Evolutionary conservation across 2,888 invertebrate genomes (phyloP).

Genomic region (Tetrapedia diversipes): DNA sequence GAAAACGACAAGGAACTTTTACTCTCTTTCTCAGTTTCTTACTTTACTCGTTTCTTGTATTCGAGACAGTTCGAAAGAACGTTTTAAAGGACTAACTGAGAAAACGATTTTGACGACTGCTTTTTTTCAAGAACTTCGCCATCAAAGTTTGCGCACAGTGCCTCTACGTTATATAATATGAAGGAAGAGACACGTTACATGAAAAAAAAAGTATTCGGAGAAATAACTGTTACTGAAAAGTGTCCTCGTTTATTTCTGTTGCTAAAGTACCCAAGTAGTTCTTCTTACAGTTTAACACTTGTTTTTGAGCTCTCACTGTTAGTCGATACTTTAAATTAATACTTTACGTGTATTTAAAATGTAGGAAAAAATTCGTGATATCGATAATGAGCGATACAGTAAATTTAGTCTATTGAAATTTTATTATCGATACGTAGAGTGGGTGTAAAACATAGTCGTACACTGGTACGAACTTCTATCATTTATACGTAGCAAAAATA

Average conservation of each 20-base stretch:
- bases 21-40: neutral
- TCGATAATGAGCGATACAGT: too few species aligned
- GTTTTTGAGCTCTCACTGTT: neutral
- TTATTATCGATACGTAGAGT: too few species aligned
- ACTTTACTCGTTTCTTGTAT: neutral
- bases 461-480: too few species aligned
- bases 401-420: too few species aligned
- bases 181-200: too few species aligned
- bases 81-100: neutral
- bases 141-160: neutral
- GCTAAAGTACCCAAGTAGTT: neutral
- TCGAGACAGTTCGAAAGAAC: neutral
- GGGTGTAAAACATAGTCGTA: too few species aligned
- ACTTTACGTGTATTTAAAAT: too few species aligned
- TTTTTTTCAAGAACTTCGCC: neutral
- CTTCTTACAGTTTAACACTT: neutral
- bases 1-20: neutral
- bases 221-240: slow-evolving; percentile 7
- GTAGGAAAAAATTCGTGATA: too few species aligned
- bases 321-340: too few species aligned
- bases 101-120: slow-evolving; percentile 4
- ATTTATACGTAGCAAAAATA: too few species aligned
- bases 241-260: neutral
- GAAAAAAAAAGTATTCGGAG: neutral
- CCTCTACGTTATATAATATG: neutral